These are phyloP conservation scores for Champsocephalus gunnari DNA, from an alignment of 2,797 vertebrate genomes.

Conservation along the genomic window DNA sequence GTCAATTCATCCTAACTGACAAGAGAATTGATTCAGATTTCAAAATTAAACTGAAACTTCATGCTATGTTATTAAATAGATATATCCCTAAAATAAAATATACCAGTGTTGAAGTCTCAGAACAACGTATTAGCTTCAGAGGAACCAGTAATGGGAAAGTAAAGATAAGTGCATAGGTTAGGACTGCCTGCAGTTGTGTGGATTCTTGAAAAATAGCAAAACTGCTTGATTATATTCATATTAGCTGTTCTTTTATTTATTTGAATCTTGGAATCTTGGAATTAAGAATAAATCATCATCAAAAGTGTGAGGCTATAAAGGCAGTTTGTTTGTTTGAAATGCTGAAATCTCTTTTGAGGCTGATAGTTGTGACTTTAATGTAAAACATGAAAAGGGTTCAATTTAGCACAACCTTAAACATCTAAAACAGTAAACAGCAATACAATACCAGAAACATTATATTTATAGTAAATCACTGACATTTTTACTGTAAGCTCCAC, in stretches of 20 bases:
- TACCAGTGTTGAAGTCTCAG: too few relatives aligned
- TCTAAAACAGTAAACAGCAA: too few relatives aligned
- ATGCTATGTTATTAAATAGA: neutral
- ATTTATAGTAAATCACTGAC: too few relatives aligned
- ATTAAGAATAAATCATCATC: neutral
- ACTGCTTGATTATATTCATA: neutral
- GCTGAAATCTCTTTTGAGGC: neutral
- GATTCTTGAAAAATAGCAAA: neutral
- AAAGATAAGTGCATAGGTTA: neutral
- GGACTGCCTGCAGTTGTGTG: neutral
- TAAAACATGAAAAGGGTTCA: neutral
- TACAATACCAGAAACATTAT: too few relatives aligned
- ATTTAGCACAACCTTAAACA: too few relatives aligned
- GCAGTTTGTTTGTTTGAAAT: neutral
- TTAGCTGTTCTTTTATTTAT: neutral
- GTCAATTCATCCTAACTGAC: conserved; percentile 12
- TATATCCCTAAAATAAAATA: too few relatives aligned
- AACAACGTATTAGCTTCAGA: too few relatives aligned
- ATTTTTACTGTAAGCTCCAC: too few relatives aligned
- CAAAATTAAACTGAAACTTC: neutral
- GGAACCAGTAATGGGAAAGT: too few relatives aligned
- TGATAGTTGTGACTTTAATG: neutral
- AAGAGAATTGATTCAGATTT: conserved; percentile 15
- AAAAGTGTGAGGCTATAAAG: neutral
- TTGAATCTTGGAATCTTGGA: neutral